Conservation (phyloP, 2,888 invertebrate genomes). For the Itoplectis maculator region DNA sequence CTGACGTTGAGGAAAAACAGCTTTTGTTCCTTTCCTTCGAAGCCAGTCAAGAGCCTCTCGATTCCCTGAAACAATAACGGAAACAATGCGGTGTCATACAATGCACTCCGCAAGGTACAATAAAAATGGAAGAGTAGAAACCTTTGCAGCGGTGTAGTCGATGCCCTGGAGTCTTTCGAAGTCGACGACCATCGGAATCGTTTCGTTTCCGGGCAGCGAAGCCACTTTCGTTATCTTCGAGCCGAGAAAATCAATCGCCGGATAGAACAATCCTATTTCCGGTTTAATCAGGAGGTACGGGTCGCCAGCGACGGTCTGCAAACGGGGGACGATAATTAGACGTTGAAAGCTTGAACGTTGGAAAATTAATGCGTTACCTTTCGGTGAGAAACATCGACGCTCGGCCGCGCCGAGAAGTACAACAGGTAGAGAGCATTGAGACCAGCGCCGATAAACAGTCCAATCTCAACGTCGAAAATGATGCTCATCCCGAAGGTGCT, state of each 20-base stretch:
- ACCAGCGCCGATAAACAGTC: slow-evolving; percentile 90
- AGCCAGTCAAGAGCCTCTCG: slow-evolving; percentile 86
- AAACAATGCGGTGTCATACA: too few relatives aligned
- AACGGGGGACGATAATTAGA: too few relatives aligned
- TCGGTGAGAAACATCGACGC: slow-evolving; percentile 83
- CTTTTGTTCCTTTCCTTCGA: slow-evolving; percentile 85
- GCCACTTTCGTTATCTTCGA: slow-evolving; percentile 86
- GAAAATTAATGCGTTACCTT: slow-evolving; percentile 80
- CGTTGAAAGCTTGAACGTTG: too few relatives aligned
- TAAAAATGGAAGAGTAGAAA: slow-evolving; percentile 75
- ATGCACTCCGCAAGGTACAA: too few relatives aligned
- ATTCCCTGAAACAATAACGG: slow-evolving; percentile 86
- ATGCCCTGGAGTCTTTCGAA: slow-evolving; percentile 88
- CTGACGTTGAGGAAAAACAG: slow-evolving; percentile 85
- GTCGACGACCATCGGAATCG: slow-evolving; percentile 87
- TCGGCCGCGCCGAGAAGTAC: slow-evolving; percentile 89
- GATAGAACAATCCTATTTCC: slow-evolving; percentile 89
- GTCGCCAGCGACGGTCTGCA: slow-evolving; percentile 84
- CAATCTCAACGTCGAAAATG: slow-evolving; percentile 91
- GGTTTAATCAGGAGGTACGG: slow-evolving; percentile 88
- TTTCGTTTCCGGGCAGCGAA: slow-evolving; percentile 82
- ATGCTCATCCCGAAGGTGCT: slow-evolving; percentile 90
- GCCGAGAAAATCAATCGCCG: slow-evolving; percentile 89
- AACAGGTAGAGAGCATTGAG: slow-evolving; percentile 88
- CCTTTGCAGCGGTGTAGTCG: slow-evolving; percentile 90